Evolutionary conservation across 2,888 invertebrate genomes (phyloP), one percentile per base, ranked within the genome.

Genomic region (Tricholauxania praeusta): DNA sequence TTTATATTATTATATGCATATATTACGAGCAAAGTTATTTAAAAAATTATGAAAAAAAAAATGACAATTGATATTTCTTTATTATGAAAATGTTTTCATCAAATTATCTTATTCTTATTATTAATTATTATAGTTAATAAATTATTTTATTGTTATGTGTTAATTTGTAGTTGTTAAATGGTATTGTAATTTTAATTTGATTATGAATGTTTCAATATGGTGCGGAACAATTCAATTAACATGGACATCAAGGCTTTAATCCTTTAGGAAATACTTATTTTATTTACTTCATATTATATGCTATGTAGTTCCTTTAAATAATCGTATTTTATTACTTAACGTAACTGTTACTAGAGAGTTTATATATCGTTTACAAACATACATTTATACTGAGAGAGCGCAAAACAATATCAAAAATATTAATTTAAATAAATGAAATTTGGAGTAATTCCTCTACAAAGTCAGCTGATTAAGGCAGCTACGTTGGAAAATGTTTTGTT

Each of bases 21-120:
- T 63, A 47, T 19, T 14, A 49, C 47, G 19, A 49, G 19, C 39
- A 49, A 64, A 51, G 15, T 22, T 64, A 49, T 64, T 49, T 3
- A 49, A 64, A 14, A 7, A 5, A 57, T 3, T n/a, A 57, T n/a
- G 14, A 3, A n/a, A 62, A 57, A 57, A 28, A 22, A 19, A 57
- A n/a, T 57, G 14, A 28, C n/a, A 28, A 60, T 22, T 19, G 57
- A 7, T n/a, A n/a, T 12, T 57, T 12, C 14, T 14, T 22, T 14
- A 22, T 57, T 57, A 57, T 39, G 2, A 7, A 39, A 39, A 57
- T 28, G 57, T 57, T 14, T 22, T 57, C 57, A 12, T 57, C 39
- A 39, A 39, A 39, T 39, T 57, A 57, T 57, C 15, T 57, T 57
- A 57, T 57, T 28, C 17, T 28, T 57, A 57, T 57, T 57, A 19